Evolutionary conservation across 2,888 invertebrate species (phyloP).

Genomic region (Acronicta leporina): DNA sequence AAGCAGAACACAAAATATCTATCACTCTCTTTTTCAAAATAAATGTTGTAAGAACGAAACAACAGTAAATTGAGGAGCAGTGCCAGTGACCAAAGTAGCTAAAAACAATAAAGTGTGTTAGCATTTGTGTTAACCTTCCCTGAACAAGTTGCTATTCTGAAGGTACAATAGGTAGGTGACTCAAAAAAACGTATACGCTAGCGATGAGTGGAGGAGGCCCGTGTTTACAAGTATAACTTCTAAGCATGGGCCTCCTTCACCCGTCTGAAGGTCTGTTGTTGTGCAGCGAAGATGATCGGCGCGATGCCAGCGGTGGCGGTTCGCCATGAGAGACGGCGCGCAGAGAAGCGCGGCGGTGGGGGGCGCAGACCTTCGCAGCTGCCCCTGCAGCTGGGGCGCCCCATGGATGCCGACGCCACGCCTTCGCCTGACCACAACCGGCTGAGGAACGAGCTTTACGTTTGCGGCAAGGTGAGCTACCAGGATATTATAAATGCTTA

Average conservation of each 20-base stretch:
- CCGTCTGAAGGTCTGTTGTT: constrained; percentile 45
- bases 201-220: constrained; percentile 46
- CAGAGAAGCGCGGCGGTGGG: constrained; percentile 90
- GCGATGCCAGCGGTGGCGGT: constrained; percentile 96
- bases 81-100: no score
- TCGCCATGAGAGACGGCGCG: constrained; percentile 93
- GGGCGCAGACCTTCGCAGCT: constrained; percentile 91
- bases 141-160: no score
- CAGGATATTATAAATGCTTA: constrained; percentile 14
- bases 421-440: constrained; percentile 90
- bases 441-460: constrained; percentile 91
- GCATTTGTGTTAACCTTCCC: no score
- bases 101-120: no score
- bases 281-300: constrained; percentile 92
- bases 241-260: constrained; percentile 50
- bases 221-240: constrained; percentile 48
- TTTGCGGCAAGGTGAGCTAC: constrained; percentile 91
- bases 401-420: constrained; percentile 90
- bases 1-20: no score
- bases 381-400: constrained; percentile 90
- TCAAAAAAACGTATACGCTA: constrained; percentile 4
- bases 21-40: no score
- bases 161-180: constrained; percentile 8
- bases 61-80: no score
- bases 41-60: no score